Base-by-base conservation (phyloP, 2,797 vertebrate species). In the Babyrousa celebensis region DNA sequence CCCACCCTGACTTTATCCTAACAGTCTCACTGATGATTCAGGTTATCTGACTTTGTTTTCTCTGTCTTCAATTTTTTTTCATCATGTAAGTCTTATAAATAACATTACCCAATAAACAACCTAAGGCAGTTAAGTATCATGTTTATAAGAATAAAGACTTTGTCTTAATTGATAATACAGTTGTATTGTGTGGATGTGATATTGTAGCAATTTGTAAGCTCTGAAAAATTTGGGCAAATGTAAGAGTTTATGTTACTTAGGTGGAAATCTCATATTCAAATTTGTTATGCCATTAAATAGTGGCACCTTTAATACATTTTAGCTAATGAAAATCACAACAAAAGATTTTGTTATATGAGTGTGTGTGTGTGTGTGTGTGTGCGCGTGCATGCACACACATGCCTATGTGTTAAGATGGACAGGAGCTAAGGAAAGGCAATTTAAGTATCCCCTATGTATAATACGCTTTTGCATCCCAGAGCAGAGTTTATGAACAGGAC, bases 61-160 rank as follows among this genome's bases (percentile, higher is more conserved):
- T 15, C 14, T 17, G 18, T 71, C 12, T 71, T 75, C 10, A 17
- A 7, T 77, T 68, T 95, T 89, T 77, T 71, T 82, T 48, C 18
- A 71, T 72, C 36, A 85, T 77, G 40, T 58, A 21, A 70, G 12
- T 93, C 58, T 89, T 21, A 68, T 74, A 88, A 91, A 60, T 77
- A 62, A 3, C n/a, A 56, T 29, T 32, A 15, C n/a, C 27, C 60
- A 75, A 1, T 72, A 79, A 72, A 32, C 5, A 40, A 27, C 36
- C 7, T 21, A 40, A 85, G 27, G 29, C n/a, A 32, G 40, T n/a
- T 12, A 54, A 52, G 23, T 10, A 16, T 23, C 25, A n/a, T 79
- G 87, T 87, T n/a, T 43, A 10, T 54, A 67, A 71, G 11, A 48
- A 32, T 87, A 90, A 58, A 7, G 40, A 56, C 21, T 29, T 87